phyloP scores from a whole-genome alignment of 2,113 vertebrate genomes.

The Cinclus cinclus region DNA sequence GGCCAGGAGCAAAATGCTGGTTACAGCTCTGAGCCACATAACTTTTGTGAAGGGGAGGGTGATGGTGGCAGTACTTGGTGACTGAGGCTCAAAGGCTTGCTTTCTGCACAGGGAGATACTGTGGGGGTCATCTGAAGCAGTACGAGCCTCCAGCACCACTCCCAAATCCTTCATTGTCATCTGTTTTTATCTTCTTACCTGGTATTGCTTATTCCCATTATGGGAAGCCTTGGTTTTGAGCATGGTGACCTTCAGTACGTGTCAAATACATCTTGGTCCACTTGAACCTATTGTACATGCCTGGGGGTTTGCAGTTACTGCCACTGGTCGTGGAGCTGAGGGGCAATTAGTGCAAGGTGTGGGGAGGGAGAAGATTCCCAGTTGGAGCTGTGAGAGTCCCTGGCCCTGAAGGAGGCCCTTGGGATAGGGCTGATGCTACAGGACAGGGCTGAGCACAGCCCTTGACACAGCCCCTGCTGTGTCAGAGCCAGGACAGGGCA shows the following conservation, averaged over 20 bases:
- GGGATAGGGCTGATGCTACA: neutral
- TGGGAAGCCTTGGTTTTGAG: neutral
- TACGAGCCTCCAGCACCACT: neutral
- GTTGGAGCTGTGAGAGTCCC: neutral
- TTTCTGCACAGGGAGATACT: neutral
- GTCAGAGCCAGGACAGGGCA: neutral
- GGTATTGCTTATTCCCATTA: neutral
- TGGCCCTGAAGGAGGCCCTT: neutral
- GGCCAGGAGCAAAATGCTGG: neutral
- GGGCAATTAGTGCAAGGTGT: neutral
- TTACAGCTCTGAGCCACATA: neutral
- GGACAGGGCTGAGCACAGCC: fast-evolving
- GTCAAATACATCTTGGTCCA: neutral
- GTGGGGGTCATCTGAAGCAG: neutral
- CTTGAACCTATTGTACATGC: neutral
- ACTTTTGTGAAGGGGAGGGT: neutral
- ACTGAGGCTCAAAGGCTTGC: neutral
- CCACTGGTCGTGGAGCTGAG: fast-evolving
- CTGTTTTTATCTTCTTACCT: neutral
- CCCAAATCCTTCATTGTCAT: neutral
- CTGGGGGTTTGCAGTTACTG: neutral
- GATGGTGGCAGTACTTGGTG: fast-evolving
- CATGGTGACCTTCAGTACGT: neutral
- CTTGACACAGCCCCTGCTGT: neutral
- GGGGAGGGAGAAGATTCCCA: neutral